Conservation (phyloP, 2,797 vertebrate genomes). For the Coracias cyanogaster region DNA sequence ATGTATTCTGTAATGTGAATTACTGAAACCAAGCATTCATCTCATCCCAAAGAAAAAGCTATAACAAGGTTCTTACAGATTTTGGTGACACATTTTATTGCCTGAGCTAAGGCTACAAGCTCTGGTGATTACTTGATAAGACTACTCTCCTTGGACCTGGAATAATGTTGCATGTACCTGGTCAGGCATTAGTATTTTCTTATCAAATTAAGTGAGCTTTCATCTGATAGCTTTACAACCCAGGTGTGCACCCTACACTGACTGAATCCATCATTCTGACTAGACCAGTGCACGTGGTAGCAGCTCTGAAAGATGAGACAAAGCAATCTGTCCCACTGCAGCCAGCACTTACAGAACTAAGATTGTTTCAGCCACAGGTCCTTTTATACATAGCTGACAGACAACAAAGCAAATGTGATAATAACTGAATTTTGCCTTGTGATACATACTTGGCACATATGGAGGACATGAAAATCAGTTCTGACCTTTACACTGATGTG, state of each 20-base stretch:
- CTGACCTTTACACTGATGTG: neutral
- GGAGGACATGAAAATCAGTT: neutral
- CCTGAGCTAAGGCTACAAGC: neutral
- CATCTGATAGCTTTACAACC: neutral
- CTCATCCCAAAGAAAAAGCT: neutral
- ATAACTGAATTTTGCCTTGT: conserved; percentile 47
- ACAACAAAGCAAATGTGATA: conserved; percentile 41
- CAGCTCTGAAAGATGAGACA: conserved; percentile 37
- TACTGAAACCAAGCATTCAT: neutral
- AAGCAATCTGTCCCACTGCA: neutral
- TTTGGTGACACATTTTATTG: neutral
- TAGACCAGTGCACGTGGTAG: neutral
- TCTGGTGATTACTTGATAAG: neutral
- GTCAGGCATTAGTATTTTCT: neutral
- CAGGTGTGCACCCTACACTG: neutral
- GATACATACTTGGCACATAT: conserved; percentile 23
- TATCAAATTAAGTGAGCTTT: conserved; percentile 38
- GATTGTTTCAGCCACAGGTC: neutral
- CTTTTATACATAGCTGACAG: neutral
- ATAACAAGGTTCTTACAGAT: neutral
- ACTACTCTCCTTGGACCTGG: neutral
- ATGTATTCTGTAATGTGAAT: neutral
- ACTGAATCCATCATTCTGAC: neutral
- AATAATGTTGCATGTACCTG: neutral
- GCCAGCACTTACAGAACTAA: neutral